phyloP scores from a whole-genome alignment of 2,888 invertebrate species.

The Clepsis dumicolana region DNA sequence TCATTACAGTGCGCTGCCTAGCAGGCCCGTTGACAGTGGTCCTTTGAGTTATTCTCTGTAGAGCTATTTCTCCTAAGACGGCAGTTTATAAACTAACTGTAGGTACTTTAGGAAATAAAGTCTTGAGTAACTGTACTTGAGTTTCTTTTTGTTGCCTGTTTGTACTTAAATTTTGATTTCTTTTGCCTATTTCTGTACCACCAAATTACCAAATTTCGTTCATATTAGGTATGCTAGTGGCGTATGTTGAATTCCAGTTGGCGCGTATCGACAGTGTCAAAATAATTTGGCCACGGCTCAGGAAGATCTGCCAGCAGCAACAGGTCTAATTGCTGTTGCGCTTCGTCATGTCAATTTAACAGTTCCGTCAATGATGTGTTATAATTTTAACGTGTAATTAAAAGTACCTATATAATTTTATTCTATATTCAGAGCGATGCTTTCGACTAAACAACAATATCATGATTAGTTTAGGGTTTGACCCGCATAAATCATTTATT shows the following conservation, averaged over 20 bases:
- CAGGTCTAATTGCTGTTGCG: conserved; percentile 54
- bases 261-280: conserved; percentile 54
- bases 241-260: conserved; percentile 54
- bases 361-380: conserved; percentile 1
- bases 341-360: background rate
- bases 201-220: background rate
- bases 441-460: background rate
- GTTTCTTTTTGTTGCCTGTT: background rate
- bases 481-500: background rate
- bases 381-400: background rate
- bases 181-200: background rate
- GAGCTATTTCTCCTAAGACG: conserved; percentile 4
- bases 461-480: background rate
- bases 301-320: conserved; percentile 68
- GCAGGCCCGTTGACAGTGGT: conserved; percentile 6
- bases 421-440: background rate
- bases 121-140: background rate
- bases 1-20: conserved; percentile 5
- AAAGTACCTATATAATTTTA: background rate
- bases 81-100: background rate
- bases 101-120: conserved; percentile 15
- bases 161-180: background rate
- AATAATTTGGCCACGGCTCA: conserved; percentile 68
- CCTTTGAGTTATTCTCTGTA: conserved; percentile 8
- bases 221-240: background rate